phyloP scores from a whole-genome alignment of 1,140 invertebrate genomes.

The Drosophila littoralis region DNA sequence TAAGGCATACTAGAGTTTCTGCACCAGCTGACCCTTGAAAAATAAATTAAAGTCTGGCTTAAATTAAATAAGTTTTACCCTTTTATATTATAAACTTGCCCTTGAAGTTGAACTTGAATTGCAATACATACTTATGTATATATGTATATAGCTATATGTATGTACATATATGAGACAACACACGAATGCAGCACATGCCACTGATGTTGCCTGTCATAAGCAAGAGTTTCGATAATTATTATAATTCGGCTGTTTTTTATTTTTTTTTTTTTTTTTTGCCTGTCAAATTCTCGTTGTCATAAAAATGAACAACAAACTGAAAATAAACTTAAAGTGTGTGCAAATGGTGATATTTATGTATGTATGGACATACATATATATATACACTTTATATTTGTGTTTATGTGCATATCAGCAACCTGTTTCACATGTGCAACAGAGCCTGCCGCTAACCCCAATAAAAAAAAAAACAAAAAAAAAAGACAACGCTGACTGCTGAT shows the following conservation, averaged over 20 bases:
- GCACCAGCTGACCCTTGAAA: no score
- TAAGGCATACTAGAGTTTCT: no score
- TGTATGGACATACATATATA: not conserved
- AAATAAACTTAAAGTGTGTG: conserved; percentile 67
- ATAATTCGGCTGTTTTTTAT: conserved; percentile 53
- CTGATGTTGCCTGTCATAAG: conserved; percentile 30
- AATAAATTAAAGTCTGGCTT: no score
- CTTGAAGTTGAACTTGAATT: conserved; percentile 35
- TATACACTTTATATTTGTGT: conserved; percentile 2
- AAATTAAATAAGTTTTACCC: conserved; percentile 1
- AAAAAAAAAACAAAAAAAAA: conserved; percentile 21
- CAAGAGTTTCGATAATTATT: conserved; percentile 71
- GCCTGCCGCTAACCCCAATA: conserved; percentile 14
- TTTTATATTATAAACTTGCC: conserved; percentile 21
- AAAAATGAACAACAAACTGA: conserved; percentile 60
- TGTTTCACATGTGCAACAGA: conserved; percentile 61
- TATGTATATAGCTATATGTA: no score
- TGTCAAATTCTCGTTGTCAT: conserved; percentile 73
- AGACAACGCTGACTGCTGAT: conserved; percentile 24
- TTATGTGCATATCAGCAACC: conserved; percentile 64
- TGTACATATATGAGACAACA: conserved; percentile 5
- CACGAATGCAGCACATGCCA: conserved; percentile 43
- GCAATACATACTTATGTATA: not conserved
- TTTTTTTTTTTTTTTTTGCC: conserved; percentile 41
- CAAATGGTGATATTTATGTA: conserved; percentile 43